Evolutionary conservation across 2,888 invertebrate genomes (phyloP).

Genomic region (Capitulum mitella): DNA sequence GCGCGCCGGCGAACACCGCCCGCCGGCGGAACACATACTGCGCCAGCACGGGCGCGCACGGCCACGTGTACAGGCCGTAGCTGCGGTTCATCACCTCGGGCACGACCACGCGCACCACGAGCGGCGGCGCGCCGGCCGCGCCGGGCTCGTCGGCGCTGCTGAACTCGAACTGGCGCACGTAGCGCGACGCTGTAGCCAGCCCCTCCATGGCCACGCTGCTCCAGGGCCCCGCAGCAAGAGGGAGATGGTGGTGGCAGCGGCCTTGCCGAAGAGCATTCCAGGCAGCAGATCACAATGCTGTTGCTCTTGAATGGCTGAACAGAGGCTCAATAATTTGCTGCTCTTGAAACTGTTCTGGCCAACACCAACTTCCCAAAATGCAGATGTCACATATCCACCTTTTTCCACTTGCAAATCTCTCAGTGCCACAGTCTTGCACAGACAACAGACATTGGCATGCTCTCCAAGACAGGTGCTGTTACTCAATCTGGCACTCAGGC

Average conservation of each 20-base stretch:
- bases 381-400: constrained; percentile 1
- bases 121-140: constrained; percentile 26
- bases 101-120: constrained; percentile 28
- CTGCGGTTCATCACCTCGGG: constrained; percentile 34
- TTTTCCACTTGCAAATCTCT: no score
- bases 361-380: neutral
- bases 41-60: constrained; percentile 82
- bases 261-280: no score
- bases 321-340: no score
- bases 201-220: constrained; percentile 20
- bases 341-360: no score
- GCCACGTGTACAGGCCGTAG: constrained; percentile 95
- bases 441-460: no score
- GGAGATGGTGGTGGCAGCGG: no score
- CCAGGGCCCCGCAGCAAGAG: no score
- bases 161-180: constrained; percentile 31
- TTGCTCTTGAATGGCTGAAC: no score
- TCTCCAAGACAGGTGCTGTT: no score
- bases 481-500: neutral
- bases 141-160: constrained; percentile 26
- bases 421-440: no score
- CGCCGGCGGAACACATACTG: constrained; percentile 74
- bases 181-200: constrained; percentile 30
- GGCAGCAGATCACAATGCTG: no score
- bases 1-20: constrained; percentile 52